Conservation (phyloP, 2,113 vertebrate genomes). For the Lipotes vexillifer region DNA sequence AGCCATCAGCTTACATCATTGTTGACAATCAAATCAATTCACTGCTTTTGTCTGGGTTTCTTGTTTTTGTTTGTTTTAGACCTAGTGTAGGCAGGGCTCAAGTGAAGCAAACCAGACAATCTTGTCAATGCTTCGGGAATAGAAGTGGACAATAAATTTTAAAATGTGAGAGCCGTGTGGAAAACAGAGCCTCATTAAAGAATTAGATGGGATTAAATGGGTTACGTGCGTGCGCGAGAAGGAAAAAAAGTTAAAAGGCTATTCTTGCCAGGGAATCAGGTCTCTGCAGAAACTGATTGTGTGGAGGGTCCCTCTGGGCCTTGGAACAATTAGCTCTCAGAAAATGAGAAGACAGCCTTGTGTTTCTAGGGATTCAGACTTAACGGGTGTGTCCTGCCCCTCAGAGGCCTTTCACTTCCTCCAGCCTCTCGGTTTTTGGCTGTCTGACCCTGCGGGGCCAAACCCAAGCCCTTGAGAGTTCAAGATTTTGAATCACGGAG, state of each 20-base stretch:
- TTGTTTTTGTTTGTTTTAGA: background rate
- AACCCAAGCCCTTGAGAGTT: constrained; percentile 7
- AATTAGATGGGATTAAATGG: constrained; percentile 6
- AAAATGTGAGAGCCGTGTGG: background rate
- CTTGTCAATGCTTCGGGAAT: background rate
- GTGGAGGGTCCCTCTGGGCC: background rate
- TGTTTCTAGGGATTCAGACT: constrained; percentile 10
- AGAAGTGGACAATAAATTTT: background rate
- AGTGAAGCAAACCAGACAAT: background rate
- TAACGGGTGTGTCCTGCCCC: constrained; percentile 26
- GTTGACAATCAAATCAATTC: background rate
- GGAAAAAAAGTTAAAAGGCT: background rate
- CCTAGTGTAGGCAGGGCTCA: background rate
- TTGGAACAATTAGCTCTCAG: constrained; percentile 53
- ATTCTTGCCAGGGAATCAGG: constrained; percentile 6
- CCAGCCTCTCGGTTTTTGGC: background rate
- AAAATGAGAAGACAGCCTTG: constrained; percentile 52
- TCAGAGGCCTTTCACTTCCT: background rate
- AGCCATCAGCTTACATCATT: background rate
- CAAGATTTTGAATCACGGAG: background rate
- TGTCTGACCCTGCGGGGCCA: background rate
- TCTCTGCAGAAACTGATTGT: constrained; percentile 47
- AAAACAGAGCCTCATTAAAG: constrained; percentile 14
- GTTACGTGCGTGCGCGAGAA: background rate
- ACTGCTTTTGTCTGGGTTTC: background rate